Evolutionary conservation across 2,888 invertebrate genomes (phyloP), one percentile per base, ranked within the genome.

Genomic region (Rhingia rostrata): DNA sequence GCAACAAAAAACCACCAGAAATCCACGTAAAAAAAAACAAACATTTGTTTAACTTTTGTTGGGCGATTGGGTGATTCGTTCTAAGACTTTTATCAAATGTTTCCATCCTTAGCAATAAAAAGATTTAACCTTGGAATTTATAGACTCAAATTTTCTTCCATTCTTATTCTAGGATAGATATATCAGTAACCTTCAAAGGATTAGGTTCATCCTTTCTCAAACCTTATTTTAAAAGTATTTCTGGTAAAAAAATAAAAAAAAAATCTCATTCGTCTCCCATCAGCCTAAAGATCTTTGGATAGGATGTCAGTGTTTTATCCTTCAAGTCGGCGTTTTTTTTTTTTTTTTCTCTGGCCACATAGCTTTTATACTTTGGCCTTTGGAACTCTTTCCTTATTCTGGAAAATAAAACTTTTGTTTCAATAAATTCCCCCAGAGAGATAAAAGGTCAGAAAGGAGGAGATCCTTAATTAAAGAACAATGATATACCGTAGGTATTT

Each of bases 191-290:
- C 51, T 53, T 14, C 33, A 67, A 67, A 54, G 73, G 75, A 81
- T 75, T 81, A 74, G 49, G 69, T 81, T 70, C 51, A 67, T 75
- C 63, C 77, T 53, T 58, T 10, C 35, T 43, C 41, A 79, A 47
- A 49, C 45, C 58, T 30, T 56, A 64, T 22, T 22, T 22, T 22
- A 22, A 30, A 58, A 61, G 70, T 45, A 45, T 60, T 64, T 70
- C 33, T 69, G 67, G 58, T 64, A 75, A 64, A 54, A 53, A 74
- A 64, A 51, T 54, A 45, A 51, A 12, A 22, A 61, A 67, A 22
- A 14, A 14, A 6, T 61, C 43, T 58, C 22, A 22, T 22, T 22
- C 22, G 22, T 61, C 61, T 72, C 41, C 61, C 53, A 32, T 51
- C 37, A 45, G 43, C 35, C 12, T 69, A 22, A 9, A 22, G 69